Evolutionary conservation across 2,113 vertebrate genomes (phyloP), one percentile per base, ranked within the genome.

Genomic region (Gopherus evgoodei): DNA sequence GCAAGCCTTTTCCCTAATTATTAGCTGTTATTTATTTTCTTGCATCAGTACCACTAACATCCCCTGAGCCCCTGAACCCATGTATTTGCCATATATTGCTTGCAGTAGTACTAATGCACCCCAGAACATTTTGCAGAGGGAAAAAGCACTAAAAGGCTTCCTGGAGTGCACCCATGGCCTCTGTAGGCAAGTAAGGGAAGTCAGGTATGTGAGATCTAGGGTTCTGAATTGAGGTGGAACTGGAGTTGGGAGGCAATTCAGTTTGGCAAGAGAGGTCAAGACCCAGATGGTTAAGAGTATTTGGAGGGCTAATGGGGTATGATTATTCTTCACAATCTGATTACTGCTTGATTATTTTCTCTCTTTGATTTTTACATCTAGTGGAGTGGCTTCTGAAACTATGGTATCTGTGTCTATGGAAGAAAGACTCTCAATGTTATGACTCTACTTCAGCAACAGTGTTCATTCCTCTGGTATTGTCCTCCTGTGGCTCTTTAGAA

Each of bases 1-100:
- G 3, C 17, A 86, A 88, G 81, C 62, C 17, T 22, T 65, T 82
- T 88, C 84, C 84, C 3, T 86, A 42, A 25, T 47, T 6, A 3
- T 75, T 84, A 93, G 25, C 10, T 5, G 62, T 59, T 82, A 87
- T 93, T 94, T 88, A 86, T 78, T 94, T 91, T 91, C 10, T 81
- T 17, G 35, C 47, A 91, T 24, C n/a, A 83, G n/a, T 35, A 8
- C 44, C 86, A 11, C 12, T 35, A 52, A 80, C 83, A 53, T 7
- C 52, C 38, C 38, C 49, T 90, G 54, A 88, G 8, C 4, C 80
- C 10, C 8, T 65, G 9, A 91, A 27, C 6, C 3, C 56, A 81
- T 52, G 49, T 80, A 72, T 50, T 93, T 65, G 82, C 8, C 5
- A 69, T 52, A 21, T 56, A 14, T 59, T 42, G 54, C 11, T 5